Base-by-base conservation (phyloP, 2,797 vertebrate species). In the Cryptoblepharus egeriae region DNA sequence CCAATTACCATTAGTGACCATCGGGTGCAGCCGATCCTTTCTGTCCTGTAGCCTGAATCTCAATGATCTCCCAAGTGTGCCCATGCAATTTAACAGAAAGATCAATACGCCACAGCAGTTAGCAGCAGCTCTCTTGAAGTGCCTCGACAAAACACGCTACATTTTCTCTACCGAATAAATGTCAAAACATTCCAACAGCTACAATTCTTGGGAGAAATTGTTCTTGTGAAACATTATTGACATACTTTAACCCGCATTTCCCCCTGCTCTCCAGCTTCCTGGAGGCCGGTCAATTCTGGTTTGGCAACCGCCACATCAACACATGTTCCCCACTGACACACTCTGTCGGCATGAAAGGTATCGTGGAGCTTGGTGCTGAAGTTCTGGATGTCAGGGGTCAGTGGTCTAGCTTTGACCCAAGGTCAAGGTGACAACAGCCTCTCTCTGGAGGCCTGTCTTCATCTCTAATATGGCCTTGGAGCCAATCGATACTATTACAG, bases 171-270 rank as follows among this genome's bases (percentile, higher is more conserved):
- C 96, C 91, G 92, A 96, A 96, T 96, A 97, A 97, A 98, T 97
- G 97, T 97, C 97, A 98, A 97, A 98, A 97, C 92, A 95, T 96
- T 96, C 94, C 93, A 93, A 92, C 90, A 94, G 88, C 93, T 92
- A 94, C 94, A 95, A 96, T 96, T 96, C 92, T 96, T 93, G 90
- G 85, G 95, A 97, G 97, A 98, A 97, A 97, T 97, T 97, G 97
- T 98, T 97, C 96, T 95, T 95, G 96, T 97, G 96, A 98, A 98
- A 97, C 96, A 95, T 96, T 98, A 98, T 99, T 97, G 98, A 99
- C 97, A 97, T 97, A 91, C 95, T 97, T 98, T 98, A 98, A 98
- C 97, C 97, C 91, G 93, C 95, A 93, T 98, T 98, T 96, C 95
- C 95, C 94, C 77, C 91, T 92, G 95, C 93, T 95, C 76, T 93